Conservation (phyloP, 2,113 vertebrate species). For the Echinops telfairi region DNA sequence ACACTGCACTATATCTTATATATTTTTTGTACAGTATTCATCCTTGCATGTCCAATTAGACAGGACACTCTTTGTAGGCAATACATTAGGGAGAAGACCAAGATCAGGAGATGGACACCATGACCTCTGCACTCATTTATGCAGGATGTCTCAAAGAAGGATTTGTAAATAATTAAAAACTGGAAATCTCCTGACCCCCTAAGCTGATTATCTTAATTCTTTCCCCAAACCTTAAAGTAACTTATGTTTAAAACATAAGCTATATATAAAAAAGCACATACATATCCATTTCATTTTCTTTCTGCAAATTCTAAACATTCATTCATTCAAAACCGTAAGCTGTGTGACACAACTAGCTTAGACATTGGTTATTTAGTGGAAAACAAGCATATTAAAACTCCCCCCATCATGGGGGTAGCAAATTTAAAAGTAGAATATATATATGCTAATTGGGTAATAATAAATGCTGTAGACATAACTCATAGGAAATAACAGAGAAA, state of each 20-base stretch:
- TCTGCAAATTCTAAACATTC: slow-evolving; percentile 7
- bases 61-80: no score
- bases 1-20: not conserved
- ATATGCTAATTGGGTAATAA: not conserved
- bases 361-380: not conserved
- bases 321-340: not conserved
- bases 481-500: not conserved
- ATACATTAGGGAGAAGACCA: no score
- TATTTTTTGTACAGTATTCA: no score
- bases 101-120: no score
- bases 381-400: not conserved
- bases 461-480: not conserved
- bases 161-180: not conserved
- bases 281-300: slow-evolving; percentile 11
- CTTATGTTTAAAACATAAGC: slow-evolving; percentile 22
- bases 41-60: no score
- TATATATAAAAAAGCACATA: not conserved
- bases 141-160: not conserved
- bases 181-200: not conserved
- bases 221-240: slow-evolving; percentile 24
- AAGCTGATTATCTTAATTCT: slow-evolving; percentile 16
- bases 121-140: no score
- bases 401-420: not conserved
- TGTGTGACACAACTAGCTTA: not conserved
- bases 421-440: not conserved